Base-by-base conservation (phyloP, 1,140 invertebrate genomes). In the Dendrolimus kikuchii region DNA sequence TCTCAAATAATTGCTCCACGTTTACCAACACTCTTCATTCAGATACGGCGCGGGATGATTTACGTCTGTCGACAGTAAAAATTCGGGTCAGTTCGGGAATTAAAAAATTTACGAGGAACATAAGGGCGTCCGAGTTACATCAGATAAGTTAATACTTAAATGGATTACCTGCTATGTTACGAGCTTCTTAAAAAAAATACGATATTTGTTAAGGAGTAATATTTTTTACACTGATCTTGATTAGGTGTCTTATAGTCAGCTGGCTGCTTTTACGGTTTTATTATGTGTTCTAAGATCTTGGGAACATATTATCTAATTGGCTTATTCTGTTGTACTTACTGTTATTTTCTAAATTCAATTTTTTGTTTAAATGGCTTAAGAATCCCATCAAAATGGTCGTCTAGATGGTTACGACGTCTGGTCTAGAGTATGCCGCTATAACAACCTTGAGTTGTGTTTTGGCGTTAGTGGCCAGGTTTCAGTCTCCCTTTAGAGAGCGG, bases 1-100 rank as follows among this genome's bases (percentile, higher is more conserved):
- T 23, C 23, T 23, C 23, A 23, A 23, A 23, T 3, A 23, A 23
- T 23, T 23, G 23, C 23, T 23, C 23, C 23, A 23, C 23, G 23
- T 23, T 23, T 23, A 2, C 23, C 23, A 23, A 23, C 23, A 23
- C 23, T 23, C 23, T 23, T 23, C 23, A 23, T 23, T 23, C 23
- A 2, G 23, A 23, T 23, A 23, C 23, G 23, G 23, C 59, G 46
- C 53, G 46, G 45, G 60, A 76, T 76, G 73, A 71, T 76, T 74
- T 72, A 76, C 68, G 68, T 67, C 49, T 61, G 55, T 64, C 64
- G 61, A 62, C 62, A 64, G 67, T 76, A 76, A 78, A 76, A 78
- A 74, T 68, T 57, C 68, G 57, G 66, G 64, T 69, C 65, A 65
- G 62, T 59, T 65, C 53, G 54, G 53, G 65, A 74, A 74, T 75